Conservation (phyloP, 2,113 vertebrate genomes). For the Oxyruncus cristatus region DNA sequence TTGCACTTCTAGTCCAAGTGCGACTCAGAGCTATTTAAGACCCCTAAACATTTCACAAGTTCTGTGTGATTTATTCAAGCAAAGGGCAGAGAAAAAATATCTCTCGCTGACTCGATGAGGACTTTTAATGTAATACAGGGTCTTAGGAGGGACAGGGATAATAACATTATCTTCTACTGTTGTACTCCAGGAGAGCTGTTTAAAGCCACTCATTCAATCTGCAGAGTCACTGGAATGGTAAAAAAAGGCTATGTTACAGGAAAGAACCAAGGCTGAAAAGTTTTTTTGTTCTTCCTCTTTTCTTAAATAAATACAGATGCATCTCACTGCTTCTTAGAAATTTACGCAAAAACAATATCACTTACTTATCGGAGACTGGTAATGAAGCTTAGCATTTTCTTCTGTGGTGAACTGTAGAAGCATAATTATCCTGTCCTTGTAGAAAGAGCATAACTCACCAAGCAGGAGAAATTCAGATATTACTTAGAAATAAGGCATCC, state of each 20-base stretch:
- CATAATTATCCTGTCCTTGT: background rate
- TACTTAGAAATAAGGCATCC: background rate
- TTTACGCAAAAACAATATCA: background rate
- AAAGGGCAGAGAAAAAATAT: background rate
- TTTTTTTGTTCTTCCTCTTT: background rate
- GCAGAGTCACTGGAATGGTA: background rate
- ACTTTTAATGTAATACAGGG: background rate
- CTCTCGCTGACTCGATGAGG: background rate
- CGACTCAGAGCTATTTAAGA: background rate
- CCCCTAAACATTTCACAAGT: background rate
- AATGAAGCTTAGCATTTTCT: constrained; percentile 20
- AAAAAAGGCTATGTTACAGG: background rate
- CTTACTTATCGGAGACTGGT: background rate
- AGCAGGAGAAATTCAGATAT: background rate
- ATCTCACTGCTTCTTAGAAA: constrained; percentile 8
- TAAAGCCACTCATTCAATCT: background rate
- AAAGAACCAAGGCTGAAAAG: background rate
- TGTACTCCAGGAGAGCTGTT: background rate
- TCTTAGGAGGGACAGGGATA: background rate
- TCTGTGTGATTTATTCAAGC: background rate
- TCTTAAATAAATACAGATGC: constrained; percentile 19
- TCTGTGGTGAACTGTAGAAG: background rate
- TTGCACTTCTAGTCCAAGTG: background rate
- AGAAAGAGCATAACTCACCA: background rate
- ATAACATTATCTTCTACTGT: background rate